Conservation (phyloP, 1,140 invertebrate species). For the Macrobrachium rosenbergii region DNA sequence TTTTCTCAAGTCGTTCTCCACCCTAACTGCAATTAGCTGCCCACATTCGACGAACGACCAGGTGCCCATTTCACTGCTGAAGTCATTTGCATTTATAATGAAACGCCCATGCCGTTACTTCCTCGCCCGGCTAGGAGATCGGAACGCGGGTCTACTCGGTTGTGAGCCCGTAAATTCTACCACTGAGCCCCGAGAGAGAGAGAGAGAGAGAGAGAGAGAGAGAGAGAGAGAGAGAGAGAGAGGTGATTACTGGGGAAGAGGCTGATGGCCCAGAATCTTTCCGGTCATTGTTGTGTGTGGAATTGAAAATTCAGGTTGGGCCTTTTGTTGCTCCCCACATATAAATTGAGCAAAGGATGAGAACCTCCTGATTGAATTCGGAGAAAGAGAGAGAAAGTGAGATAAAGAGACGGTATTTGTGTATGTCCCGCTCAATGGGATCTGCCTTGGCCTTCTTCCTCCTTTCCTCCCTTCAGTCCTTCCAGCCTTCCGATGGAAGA, state of each 20-base stretch:
- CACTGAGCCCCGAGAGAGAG: background rate
- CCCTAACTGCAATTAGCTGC: background rate
- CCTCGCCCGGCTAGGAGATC: too few species aligned
- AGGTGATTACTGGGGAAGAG: background rate
- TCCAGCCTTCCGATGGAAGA: background rate
- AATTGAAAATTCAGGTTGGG: conserved; percentile 47
- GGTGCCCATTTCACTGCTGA: too few species aligned
- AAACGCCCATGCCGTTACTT: too few species aligned
- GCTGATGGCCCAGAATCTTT: background rate
- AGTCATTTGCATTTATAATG: too few species aligned
- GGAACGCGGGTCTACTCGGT: too few species aligned
- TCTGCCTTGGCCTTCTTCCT: background rate
- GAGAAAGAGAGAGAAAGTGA: conserved; percentile 47
- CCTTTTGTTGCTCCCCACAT: conserved; percentile 42
- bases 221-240: background rate
- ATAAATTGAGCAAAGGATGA: conserved; percentile 51
- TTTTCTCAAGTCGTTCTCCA: background rate
- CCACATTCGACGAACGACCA: background rate
- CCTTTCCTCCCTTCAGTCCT: background rate
- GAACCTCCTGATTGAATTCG: conserved; percentile 47
- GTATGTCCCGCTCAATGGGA: conserved; percentile 1
- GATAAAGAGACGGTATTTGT: conserved; percentile 49
- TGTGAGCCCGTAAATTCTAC: too few species aligned
- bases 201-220: conserved; percentile 19
- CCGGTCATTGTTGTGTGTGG: conserved; percentile 47